Evolutionary conservation across 1,140 invertebrate species (phyloP).

Genomic region (Calephelis nemesis): DNA sequence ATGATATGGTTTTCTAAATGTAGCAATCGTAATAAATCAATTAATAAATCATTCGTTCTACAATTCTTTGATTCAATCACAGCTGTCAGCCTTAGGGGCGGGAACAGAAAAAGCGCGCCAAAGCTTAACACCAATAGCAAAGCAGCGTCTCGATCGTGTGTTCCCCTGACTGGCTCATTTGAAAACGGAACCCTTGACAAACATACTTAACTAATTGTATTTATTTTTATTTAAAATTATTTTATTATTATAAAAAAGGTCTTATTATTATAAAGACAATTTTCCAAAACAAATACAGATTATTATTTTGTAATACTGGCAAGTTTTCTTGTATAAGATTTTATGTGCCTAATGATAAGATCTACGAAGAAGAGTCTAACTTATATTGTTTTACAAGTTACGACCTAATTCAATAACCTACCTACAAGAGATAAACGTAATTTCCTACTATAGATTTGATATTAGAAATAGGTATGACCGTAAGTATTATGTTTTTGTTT

Average conservation of each 20-base stretch:
- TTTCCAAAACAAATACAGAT: background rate
- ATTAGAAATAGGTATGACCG: too few relatives aligned
- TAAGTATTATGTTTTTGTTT: too few relatives aligned
- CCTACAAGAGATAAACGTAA: too few relatives aligned
- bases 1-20: too few relatives aligned
- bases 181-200: conserved; percentile 64
- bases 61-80: conserved; percentile 60
- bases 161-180: conserved; percentile 63
- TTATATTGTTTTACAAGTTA: too few relatives aligned
- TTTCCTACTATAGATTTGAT: too few relatives aligned
- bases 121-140: conserved; percentile 72
- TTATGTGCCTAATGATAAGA: too few relatives aligned
- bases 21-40: too few relatives aligned
- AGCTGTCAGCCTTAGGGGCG: conserved; percentile 66
- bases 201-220: conserved; percentile 31
- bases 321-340: too few relatives aligned
- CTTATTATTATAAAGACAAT: background rate
- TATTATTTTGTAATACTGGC: background rate
- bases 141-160: conserved; percentile 40
- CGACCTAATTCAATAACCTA: too few relatives aligned
- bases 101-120: conserved; percentile 71
- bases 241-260: background rate
- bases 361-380: too few relatives aligned
- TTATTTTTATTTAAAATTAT: conserved; percentile 31
- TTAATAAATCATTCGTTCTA: conserved; percentile 68